Base-by-base conservation (phyloP, 2,113 vertebrate species). In the Chamaetylas fuelleborni region DNA sequence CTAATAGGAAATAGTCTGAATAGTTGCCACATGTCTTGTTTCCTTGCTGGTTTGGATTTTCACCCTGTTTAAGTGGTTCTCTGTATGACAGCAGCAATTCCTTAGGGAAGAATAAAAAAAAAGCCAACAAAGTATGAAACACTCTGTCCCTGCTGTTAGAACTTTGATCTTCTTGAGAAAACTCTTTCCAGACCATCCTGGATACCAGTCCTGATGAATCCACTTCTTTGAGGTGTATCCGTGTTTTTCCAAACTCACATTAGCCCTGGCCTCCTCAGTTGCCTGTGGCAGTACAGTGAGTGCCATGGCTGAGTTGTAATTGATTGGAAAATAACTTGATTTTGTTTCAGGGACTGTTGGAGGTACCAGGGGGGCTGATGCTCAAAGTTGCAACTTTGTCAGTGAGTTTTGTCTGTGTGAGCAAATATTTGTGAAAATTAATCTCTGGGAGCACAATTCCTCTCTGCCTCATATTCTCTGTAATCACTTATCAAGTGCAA, bases 1-100 rank as follows among this genome's bases (percentile, higher is more conserved):
- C 74, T 90, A 62, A 58, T 25, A 71, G 51, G 48, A 70, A 90
- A 66, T 58, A 76, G 47, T 19, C 1, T 3, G 17, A 76, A 86
- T 31, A 82, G 40, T 34, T 91, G 71, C 57, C 72, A 13, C 3
- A 6, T 82, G 58, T 82, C 66, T 56, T 60, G 19, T 54, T 91
- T 88, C 80, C 83, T 86, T 62, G 48, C 43, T 80, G 71, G 19
- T 76, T 92, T 92, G 86, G 57, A 57, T 76, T 58, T 42, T 67
- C 0, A 5, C 25, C 18, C 54, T 58, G 19, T 88, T 81, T 48
- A 50, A 45, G 42, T 62, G 12, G 14, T 66, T 67, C 34, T 65
- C 34, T 47, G n/a, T 64, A 33, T 29, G 40, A 73, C 54, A 81
- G 45, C 9, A 86, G 34, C n/a, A 67, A 61, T 42, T 45, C 43